phyloP scores from a whole-genome alignment of 2,888 invertebrate genomes.

The Ctena decussata region DNA sequence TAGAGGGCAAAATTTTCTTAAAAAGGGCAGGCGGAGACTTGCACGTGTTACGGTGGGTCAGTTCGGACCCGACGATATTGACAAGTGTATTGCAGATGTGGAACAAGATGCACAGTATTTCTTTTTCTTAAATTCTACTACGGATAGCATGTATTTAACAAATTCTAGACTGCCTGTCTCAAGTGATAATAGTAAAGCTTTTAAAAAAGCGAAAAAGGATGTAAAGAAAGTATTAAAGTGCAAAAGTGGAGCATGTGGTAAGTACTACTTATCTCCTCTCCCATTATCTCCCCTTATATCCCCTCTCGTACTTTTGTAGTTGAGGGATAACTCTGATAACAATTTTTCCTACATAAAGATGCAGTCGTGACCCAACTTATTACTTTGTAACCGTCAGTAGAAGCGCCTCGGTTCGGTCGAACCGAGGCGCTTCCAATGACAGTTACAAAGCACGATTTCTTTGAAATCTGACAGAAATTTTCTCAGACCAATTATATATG shows the following conservation, averaged over 20 bases:
- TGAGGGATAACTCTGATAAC: no score
- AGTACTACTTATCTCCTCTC: constrained; percentile 23
- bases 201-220: constrained; percentile 54
- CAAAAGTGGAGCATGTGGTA: constrained; percentile 42
- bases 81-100: constrained; percentile 39
- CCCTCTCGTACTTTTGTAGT: no score
- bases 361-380: no score
- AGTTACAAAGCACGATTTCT: no score
- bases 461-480: no score
- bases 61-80: constrained; percentile 34
- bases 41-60: constrained; percentile 37
- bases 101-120: constrained; percentile 41
- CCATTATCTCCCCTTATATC: no score
- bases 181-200: constrained; percentile 32
- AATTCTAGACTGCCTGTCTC: constrained; percentile 52
- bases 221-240: constrained; percentile 54
- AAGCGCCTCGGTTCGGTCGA: no score
- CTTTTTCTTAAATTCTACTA: constrained; percentile 48
- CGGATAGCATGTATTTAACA: constrained; percentile 30
- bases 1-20: constrained; percentile 33
- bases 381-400: no score
- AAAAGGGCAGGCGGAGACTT: not conserved
- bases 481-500: no score
- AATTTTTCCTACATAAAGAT: no score
- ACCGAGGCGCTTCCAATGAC: no score